A percentile compares a stretch with the other conserved stretches of the same genome.
These are phyloP conservation scores for Monopis laevigella DNA, from an alignment of 2,888 invertebrate species.

Conservation along the genomic window DNA sequence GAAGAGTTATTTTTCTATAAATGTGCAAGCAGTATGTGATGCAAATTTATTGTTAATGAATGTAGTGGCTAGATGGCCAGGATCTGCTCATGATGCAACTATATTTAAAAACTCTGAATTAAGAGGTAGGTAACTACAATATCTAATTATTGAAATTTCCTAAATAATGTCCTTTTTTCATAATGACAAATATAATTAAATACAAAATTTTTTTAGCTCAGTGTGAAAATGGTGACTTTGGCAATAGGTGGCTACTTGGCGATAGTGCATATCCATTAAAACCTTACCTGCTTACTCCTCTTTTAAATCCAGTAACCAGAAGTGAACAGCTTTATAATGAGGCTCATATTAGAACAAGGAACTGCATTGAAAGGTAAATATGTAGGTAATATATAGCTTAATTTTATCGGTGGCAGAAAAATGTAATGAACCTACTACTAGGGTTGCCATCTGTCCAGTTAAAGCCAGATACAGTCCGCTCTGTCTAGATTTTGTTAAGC, in stretches of 20 bases:
- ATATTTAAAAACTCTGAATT: conserved; percentile 15
- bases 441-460: too few relatives aligned
- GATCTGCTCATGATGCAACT: conserved; percentile 17
- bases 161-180: too few relatives aligned
- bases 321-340: conserved; percentile 12
- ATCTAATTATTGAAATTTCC: neutral
- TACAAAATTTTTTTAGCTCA: conserved; percentile 10
- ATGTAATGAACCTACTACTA: too few relatives aligned
- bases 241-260: conserved; percentile 14
- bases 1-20: conserved; percentile 19
- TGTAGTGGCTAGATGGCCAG: conserved; percentile 16
- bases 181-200: neutral
- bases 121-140: neutral
- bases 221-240: conserved; percentile 12
- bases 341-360: conserved; percentile 12
- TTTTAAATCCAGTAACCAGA: conserved; percentile 12
- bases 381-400: too few relatives aligned
- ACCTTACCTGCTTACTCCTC: conserved; percentile 14
- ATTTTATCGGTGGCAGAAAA: too few relatives aligned
- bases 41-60: conserved; percentile 14
- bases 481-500: too few relatives aligned
- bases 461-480: too few relatives aligned
- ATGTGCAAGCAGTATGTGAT: conserved; percentile 20
- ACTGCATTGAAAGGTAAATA: conserved; percentile 13
- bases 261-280: conserved; percentile 15